These are phyloP conservation scores for Pygoscelis antarcticus DNA, from an alignment of 2,113 vertebrate genomes.

Conservation along the genomic window DNA sequence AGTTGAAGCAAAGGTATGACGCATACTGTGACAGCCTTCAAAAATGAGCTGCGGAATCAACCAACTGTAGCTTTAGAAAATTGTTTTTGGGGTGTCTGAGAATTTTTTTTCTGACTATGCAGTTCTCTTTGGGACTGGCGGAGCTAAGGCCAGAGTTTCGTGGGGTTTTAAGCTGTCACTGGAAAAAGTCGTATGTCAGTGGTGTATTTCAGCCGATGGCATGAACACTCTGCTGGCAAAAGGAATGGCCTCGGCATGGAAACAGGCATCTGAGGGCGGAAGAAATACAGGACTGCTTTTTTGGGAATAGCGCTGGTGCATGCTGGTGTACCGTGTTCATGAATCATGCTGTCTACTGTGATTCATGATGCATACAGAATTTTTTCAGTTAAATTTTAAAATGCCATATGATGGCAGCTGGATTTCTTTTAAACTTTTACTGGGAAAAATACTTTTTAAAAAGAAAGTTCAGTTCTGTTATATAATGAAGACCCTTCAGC, in stretches of 20 bases:
- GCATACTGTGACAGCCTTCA: neutral
- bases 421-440: neutral
- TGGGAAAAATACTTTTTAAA: neutral
- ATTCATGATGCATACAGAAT: neutral
- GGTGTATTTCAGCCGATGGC: neutral
- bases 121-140: neutral
- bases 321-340: neutral
- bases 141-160: neutral
- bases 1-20: neutral
- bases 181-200: fast-evolving
- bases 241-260: neutral
- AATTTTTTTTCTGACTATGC: neutral
- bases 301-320: neutral
- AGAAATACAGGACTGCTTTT: neutral
- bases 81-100: neutral
- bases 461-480: neutral
- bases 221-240: neutral
- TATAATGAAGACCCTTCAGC: neutral
- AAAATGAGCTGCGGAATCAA: neutral
- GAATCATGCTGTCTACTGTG: neutral
- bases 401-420: neutral
- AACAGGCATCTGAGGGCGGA: neutral
- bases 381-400: neutral
- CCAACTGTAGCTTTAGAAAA: neutral
- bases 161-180: neutral